phyloP scores from a whole-genome alignment of 2,797 vertebrate species.

The Acropternis orthonyx region DNA sequence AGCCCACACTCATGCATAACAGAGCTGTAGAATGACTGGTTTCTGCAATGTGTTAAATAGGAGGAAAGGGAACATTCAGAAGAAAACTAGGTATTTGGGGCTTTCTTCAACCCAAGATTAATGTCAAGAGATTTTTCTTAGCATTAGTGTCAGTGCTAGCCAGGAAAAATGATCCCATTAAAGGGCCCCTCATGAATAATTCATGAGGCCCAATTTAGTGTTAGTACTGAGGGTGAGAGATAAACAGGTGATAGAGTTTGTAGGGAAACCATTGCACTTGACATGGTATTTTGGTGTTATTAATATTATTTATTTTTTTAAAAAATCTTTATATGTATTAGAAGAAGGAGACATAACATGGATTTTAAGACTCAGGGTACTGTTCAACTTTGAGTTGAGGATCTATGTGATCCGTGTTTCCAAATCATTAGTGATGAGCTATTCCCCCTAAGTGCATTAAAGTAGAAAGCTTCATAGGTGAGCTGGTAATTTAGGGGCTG shows the following conservation, averaged over 20 bases:
- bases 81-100: constrained; percentile 71
- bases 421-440: constrained; percentile 58
- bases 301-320: neutral
- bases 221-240: constrained; percentile 63
- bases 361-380: neutral
- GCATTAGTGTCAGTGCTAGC: constrained; percentile 77
- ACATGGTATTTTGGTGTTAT: constrained; percentile 11
- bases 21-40: neutral
- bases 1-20: neutral
- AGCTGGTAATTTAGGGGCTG: constrained; percentile 27
- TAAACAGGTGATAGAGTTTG: constrained; percentile 76
- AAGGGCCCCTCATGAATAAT: constrained; percentile 75
- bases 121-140: constrained; percentile 77
- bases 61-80: constrained; percentile 63
- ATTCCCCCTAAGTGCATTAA: constrained; percentile 48
- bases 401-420: constrained; percentile 7
- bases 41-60: constrained; percentile 34
- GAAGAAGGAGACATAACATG: neutral
- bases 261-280: constrained; percentile 29
- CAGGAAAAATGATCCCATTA: constrained; percentile 79
- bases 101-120: constrained; percentile 76
- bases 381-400: neutral
- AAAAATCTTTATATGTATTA: neutral
- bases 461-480: constrained; percentile 10
- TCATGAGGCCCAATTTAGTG: constrained; percentile 74